These are phyloP conservation scores for Tonatia bakeri DNA, from an alignment of 2,113 vertebrate genomes.

Conservation along the genomic window DNA sequence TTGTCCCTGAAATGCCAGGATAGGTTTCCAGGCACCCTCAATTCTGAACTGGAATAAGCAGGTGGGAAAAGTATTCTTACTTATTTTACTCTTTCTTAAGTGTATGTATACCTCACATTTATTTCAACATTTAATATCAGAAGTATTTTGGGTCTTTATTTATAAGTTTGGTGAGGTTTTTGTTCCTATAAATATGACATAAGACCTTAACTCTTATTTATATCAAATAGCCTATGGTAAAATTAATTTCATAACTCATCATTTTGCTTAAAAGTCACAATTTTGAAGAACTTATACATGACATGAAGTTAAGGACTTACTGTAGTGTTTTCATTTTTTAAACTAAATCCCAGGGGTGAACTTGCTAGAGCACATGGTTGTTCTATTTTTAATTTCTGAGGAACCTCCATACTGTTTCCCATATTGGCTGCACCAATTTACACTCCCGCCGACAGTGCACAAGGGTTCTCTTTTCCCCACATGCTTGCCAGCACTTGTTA, in stretches of 20 bases:
- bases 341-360: neutral
- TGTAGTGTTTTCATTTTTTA: neutral
- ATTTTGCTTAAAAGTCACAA: too few species aligned
- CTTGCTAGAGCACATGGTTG: neutral
- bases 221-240: neutral
- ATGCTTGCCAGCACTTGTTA: neutral
- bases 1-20: neutral
- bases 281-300: neutral
- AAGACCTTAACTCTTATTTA: neutral
- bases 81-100: neutral
- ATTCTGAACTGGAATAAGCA: neutral
- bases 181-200: neutral
- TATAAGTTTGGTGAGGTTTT: neutral
- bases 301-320: neutral
- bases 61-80: neutral
- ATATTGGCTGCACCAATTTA: too few species aligned
- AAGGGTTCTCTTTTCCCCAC: neutral
- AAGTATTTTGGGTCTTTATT: neutral
- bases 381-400: neutral
- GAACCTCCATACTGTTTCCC: neutral
- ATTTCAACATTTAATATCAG: neutral
- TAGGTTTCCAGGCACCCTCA: neutral
- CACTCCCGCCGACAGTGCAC: neutral
- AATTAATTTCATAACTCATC: too few species aligned
- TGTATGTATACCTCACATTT: neutral